These are phyloP conservation scores for Enteromius treurensis DNA, from an alignment of 2,797 vertebrate genomes.

Conservation along the genomic window DNA sequence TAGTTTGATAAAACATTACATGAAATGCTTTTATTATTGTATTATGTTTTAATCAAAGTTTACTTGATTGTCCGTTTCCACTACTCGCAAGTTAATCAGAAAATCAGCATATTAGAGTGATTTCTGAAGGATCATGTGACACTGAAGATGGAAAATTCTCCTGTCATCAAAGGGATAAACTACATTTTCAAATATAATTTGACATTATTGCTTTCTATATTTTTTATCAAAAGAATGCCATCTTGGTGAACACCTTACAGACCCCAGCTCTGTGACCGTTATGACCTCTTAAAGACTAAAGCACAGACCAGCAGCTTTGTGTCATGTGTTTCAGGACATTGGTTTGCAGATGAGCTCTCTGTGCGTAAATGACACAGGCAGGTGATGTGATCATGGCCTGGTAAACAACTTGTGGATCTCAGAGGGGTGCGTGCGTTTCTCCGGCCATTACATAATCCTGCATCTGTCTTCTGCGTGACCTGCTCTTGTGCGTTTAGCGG, in stretches of 20 bases:
- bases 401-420: constrained; percentile 25
- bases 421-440: not conserved
- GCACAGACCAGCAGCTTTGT: not conserved
- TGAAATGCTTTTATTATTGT: no score
- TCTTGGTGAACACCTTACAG: not conserved
- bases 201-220: not conserved
- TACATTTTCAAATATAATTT: not conserved
- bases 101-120: not conserved
- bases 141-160: not conserved
- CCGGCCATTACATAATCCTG: not conserved
- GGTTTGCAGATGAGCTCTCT: constrained; percentile 5
- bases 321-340: not conserved
- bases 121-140: not conserved
- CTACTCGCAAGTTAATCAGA: not conserved
- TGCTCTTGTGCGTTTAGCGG: not conserved
- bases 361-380: constrained; percentile 16
- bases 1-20: no score
- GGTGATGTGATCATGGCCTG: not conserved
- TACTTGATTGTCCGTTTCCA: not conserved
- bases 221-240: not conserved
- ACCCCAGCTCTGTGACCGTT: not conserved
- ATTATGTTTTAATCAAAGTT: no score
- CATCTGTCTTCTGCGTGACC: constrained; percentile 24
- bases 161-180: not conserved
- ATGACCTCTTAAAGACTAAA: not conserved